These are phyloP conservation scores for Ephestia elutella DNA, from an alignment of 1,140 invertebrate genomes.

Conservation along the genomic window DNA sequence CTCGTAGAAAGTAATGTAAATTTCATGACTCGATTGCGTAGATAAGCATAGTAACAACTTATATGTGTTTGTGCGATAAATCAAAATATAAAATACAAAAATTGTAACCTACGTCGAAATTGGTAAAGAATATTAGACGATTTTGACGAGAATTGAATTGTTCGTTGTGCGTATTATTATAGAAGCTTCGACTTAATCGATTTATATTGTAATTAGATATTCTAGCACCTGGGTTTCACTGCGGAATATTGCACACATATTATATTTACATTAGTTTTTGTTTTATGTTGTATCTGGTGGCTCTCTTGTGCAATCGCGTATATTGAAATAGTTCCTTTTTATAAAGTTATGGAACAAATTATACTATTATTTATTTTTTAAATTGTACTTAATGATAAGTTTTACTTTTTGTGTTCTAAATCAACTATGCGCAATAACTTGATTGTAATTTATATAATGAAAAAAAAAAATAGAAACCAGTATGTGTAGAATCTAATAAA, in stretches of 20 bases:
- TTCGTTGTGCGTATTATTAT: slow-evolving; percentile 52
- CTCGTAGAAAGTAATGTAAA: slow-evolving; percentile 63
- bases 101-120: slow-evolving; percentile 31
- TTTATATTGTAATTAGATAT: slow-evolving; percentile 60
- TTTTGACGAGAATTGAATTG: slow-evolving; percentile 48
- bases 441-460: slow-evolving; percentile 49
- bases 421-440: slow-evolving; percentile 42
- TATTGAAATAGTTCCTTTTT: slow-evolving; percentile 39
- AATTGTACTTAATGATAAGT: slow-evolving; percentile 58
- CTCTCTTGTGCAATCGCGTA: slow-evolving; percentile 51
- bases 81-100: slow-evolving; percentile 37
- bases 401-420: slow-evolving; percentile 38
- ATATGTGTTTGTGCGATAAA: slow-evolving; percentile 70
- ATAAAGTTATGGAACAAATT: slow-evolving; percentile 22
- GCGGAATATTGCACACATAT: slow-evolving; percentile 61
- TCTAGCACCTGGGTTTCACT: slow-evolving; percentile 57
- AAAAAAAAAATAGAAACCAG: slow-evolving; percentile 38
- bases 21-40: slow-evolving; percentile 60
- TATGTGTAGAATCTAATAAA: slow-evolving; percentile 59
- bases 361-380: slow-evolving; percentile 37
- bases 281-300: slow-evolving; percentile 49
- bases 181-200: slow-evolving; percentile 65
- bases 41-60: slow-evolving; percentile 50
- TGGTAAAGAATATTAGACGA: slow-evolving; percentile 34
- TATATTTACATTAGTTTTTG: slow-evolving; percentile 32